Percentiles rank a stretch among this genome's conserved stretches.
Evolutionary conservation across 1,140 invertebrate genomes (phyloP).

Genomic region (Diploscapter pachys): DNA sequence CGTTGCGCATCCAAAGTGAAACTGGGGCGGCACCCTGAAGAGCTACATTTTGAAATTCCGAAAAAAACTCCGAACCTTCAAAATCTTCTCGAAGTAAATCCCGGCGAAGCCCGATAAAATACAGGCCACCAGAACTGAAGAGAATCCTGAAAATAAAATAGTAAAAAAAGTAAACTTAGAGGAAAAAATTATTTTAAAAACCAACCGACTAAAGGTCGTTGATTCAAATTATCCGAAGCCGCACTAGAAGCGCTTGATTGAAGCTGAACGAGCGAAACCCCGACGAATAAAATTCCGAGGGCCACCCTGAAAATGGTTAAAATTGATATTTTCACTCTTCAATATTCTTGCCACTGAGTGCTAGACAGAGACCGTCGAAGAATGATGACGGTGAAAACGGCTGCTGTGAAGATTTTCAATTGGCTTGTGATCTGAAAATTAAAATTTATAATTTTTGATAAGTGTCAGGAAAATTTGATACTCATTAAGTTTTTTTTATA

Average conservation of each 20-base stretch:
- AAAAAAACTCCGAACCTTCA: conserved; percentile 66
- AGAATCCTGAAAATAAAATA: conserved; percentile 65
- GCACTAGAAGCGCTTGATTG: conserved; percentile 31
- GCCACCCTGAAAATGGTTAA: conserved; percentile 62
- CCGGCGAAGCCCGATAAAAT: conserved; percentile 96
- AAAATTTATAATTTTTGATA: conserved; percentile 27
- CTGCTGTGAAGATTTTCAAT: conserved; percentile 95
- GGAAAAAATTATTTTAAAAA: conserved; percentile 13
- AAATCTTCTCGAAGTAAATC: conserved; percentile 97
- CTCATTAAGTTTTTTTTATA: too few relatives aligned
- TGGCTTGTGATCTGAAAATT: conserved; percentile 84
- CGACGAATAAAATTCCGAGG: conserved; percentile 76
- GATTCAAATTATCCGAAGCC: conserved; percentile 10
- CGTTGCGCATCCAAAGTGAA: conserved; percentile 92
- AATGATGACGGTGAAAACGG: conserved; percentile 88
- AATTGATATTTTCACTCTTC: background rate
- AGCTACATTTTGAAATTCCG: background rate
- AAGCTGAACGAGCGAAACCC: conserved; percentile 70
- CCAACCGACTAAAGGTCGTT: conserved; percentile 12
- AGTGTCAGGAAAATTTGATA: too few relatives aligned
- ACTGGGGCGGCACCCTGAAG: conserved; percentile 71
- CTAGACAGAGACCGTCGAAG: conserved; percentile 72
- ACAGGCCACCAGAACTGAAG: conserved; percentile 82
- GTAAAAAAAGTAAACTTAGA: background rate
- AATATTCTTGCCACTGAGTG: conserved; percentile 72